Evolutionary conservation across 1,140 invertebrate species (phyloP).

Genomic region (Drosophila nigromelanica): DNA sequence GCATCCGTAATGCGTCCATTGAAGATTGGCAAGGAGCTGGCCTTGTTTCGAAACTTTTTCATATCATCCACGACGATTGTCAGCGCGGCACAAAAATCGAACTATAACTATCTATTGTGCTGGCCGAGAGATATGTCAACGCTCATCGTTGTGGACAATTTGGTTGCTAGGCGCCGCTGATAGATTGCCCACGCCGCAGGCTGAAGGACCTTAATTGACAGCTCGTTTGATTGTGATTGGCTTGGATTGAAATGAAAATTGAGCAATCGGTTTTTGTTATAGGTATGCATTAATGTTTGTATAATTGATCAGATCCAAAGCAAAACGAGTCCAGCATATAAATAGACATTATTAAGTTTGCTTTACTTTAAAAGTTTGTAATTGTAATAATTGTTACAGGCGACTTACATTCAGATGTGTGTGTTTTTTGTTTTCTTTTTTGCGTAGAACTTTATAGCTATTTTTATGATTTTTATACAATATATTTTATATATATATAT

Average conservation of each 20-base stretch:
- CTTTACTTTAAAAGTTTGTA: conserved; percentile 50
- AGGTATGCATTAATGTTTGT: conserved; percentile 12
- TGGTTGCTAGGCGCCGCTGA: conserved; percentile 60
- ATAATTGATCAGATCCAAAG: conserved; percentile 47
- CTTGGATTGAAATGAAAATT: conserved; percentile 2
- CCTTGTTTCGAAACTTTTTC: conserved; percentile 75
- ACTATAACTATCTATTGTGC: conserved; percentile 39
- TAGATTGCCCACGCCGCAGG: background rate
- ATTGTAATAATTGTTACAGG: conserved; percentile 36
- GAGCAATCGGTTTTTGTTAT: conserved; percentile 11
- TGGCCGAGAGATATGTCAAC: conserved; percentile 24
- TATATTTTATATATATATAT: conserved; percentile 31
- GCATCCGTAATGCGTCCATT: conserved; percentile 76
- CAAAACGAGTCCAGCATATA: conserved; percentile 14
- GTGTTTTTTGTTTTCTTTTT: background rate
- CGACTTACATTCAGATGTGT: conserved; percentile 34
- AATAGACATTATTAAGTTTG: conserved; percentile 17
- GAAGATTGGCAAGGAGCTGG: conserved; percentile 74
- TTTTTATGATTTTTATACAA: conserved; percentile 36
- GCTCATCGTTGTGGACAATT: conserved; percentile 65
- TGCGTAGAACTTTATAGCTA: conserved; percentile 33
- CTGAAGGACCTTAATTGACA: conserved; percentile 49
- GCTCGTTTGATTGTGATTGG: conserved; percentile 6
- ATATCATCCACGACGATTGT: conserved; percentile 37
- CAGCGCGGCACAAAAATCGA: conserved; percentile 20